Base-by-base conservation (phyloP, 2,888 invertebrate species). In the Lasioglossum lativentre region DNA sequence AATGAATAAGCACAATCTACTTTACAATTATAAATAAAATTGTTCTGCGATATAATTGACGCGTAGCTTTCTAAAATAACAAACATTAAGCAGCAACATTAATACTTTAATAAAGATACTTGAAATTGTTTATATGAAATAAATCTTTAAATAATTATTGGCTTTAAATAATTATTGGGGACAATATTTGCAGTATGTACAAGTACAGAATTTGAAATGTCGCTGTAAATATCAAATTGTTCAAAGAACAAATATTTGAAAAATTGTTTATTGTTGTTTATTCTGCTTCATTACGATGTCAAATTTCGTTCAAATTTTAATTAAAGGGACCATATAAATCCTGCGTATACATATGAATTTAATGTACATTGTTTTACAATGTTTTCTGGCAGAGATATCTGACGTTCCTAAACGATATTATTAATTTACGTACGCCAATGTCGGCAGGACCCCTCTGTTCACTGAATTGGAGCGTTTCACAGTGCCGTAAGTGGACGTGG, bases 401-500 rank as follows among this genome's bases (percentile, higher is more conserved):
- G 23, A 59, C n/a, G 70, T 30, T 27, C 12, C 38, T 27, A 30
- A 72, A 42, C 72, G 45, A 59, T 77, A 77, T 80, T 78, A 85
- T 79, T 86, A 78, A 86, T 83, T 78, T 38, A 56, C 14, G 30
- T 52, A 80, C 76, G 59, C 71, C 59, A 63, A 75, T 74, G 70
- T 74, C 42, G 38, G 45, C n/a, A 47, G 45, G 59, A 66, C 19
- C n/a, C 79, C 42, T 75, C 75, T 70, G 34, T 86, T 80, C 82
- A 75, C 81, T 52, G 87, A 87, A 86, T 72, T 34, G 71, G 73
- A 80, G 73, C 78, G 80, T 80, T 83, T 75, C 75, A 23, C 59
- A 14, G 86, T 73, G 70, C 68, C 75, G 86, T 74, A 68, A 86
- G 83, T 80, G 79, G 80, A 88, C 87, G 83, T 82, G 66, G 82